Percentiles rank a stretch among this genome's conserved stretches.
These are phyloP conservation scores for Ptychadena robeensis DNA, from an alignment of 2,797 vertebrate species.

Conservation along the genomic window DNA sequence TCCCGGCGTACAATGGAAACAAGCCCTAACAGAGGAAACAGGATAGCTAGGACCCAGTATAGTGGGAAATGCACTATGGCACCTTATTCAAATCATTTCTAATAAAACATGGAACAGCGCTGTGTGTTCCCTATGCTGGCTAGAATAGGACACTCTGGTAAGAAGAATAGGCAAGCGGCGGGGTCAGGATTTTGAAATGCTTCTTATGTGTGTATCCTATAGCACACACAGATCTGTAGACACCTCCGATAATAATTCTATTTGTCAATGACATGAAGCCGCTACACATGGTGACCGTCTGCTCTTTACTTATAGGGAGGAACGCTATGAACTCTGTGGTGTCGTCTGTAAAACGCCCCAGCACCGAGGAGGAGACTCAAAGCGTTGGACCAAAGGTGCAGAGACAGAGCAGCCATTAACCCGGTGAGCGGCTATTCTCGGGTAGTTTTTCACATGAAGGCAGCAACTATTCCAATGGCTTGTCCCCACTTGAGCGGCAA, in stretches of 20 bases:
- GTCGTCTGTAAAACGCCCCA: slow-evolving; percentile 78
- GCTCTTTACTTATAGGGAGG: slow-evolving; percentile 72
- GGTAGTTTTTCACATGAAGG: too few species aligned
- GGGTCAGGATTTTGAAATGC: too few species aligned
- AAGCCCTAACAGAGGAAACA: not conserved
- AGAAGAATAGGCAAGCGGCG: not conserved
- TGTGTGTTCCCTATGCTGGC: not conserved
- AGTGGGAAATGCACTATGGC: too few species aligned
- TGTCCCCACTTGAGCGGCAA: too few species aligned
- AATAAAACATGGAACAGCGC: not conserved
- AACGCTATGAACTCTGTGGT: slow-evolving; percentile 67
- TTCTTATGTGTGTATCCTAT: too few species aligned
- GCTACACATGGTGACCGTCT: not conserved
- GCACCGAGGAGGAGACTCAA: slow-evolving; percentile 77
- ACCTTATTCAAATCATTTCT: not conserved
- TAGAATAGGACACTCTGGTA: not conserved
- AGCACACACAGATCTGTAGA: too few species aligned
- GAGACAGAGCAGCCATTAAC: slow-evolving; percentile 79
- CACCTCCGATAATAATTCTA: too few species aligned
- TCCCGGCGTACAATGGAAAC: too few species aligned
- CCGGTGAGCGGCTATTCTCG: slow-evolving; percentile 68
- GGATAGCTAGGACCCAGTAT: too few species aligned
- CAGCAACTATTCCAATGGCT: too few species aligned
- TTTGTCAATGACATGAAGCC: too few species aligned
- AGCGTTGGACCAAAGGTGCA: slow-evolving; percentile 78